Conservation (phyloP, 2,113 vertebrate genomes). For the Thalassoma bifasciatum region DNA sequence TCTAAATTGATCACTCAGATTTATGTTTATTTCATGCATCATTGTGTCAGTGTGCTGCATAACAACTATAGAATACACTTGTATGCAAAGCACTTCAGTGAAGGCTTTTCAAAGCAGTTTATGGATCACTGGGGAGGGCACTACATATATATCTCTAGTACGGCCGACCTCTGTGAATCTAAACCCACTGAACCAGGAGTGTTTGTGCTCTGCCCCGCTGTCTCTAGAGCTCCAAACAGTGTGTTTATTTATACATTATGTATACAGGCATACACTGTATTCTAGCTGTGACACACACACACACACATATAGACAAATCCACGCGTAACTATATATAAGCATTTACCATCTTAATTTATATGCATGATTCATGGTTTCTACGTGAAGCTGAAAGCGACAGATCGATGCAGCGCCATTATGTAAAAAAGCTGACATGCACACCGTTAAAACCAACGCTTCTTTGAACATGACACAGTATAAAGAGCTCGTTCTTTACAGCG, state of each 20-base stretch:
- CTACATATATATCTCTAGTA: constrained; percentile 15
- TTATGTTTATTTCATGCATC: constrained; percentile 3
- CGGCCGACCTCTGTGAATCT: constrained; percentile 18
- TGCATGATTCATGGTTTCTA: neutral
- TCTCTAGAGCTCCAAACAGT: neutral
- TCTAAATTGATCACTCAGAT: neutral
- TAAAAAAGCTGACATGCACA: neutral
- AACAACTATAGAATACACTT: neutral
- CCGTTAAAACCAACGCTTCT: neutral
- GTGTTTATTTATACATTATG: constrained; percentile 34
- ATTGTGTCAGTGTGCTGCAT: neutral
- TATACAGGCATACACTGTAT: constrained; percentile 1
- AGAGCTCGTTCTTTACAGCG: neutral
- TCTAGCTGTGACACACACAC: neutral
- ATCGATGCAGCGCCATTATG: neutral
- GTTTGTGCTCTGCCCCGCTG: neutral
- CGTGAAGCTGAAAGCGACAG: neutral
- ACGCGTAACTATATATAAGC: neutral
- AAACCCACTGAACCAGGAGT: constrained; percentile 37
- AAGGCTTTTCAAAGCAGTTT: neutral
- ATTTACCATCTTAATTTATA: neutral
- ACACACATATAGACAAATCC: neutral
- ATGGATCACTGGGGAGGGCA: constrained; percentile 10
- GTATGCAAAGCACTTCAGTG: neutral
- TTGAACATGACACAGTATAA: neutral